Evolutionary conservation across 2,888 invertebrate genomes (phyloP).

Genomic region (Netelia melanura): DNA sequence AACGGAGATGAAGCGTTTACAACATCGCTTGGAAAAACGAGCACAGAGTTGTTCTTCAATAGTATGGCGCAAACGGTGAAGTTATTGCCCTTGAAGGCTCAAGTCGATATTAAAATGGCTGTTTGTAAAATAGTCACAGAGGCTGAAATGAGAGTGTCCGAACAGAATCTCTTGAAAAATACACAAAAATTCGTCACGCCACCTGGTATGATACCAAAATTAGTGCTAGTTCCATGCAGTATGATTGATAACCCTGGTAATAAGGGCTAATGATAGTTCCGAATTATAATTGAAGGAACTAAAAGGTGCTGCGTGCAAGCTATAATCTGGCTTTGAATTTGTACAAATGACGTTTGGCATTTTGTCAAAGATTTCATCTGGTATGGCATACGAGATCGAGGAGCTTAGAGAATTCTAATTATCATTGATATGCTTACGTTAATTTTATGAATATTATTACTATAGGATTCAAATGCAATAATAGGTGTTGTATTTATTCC

Average conservation of each 20-base stretch:
- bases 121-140: slow-evolving; percentile 82
- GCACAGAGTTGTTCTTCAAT: slow-evolving; percentile 81
- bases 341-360: slow-evolving; percentile 29
- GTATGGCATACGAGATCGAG: not conserved
- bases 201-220: slow-evolving; percentile 81
- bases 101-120: slow-evolving; percentile 82
- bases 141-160: slow-evolving; percentile 78
- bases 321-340: not conserved
- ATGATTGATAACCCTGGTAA: slow-evolving; percentile 80
- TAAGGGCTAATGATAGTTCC: slow-evolving; percentile 43
- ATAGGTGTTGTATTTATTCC: not conserved
- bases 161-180: slow-evolving; percentile 68
- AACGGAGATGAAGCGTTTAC: slow-evolving; percentile 12
- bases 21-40: slow-evolving; percentile 70
- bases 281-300: not conserved
- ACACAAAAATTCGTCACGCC: slow-evolving; percentile 76
- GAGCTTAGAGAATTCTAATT: slow-evolving; percentile 14
- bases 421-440: slow-evolving; percentile 16
- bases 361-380: not conserved
- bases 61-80: slow-evolving; percentile 82
- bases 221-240: slow-evolving; percentile 82
- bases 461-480: not conserved
- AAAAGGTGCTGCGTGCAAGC: not conserved
- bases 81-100: slow-evolving; percentile 79
- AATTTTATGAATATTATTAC: slow-evolving; percentile 1